Percentiles rank a stretch among this genome's conserved stretches.
phyloP scores from a whole-genome alignment of 1,140 invertebrate genomes.

The Sycophila sp. region DNA sequence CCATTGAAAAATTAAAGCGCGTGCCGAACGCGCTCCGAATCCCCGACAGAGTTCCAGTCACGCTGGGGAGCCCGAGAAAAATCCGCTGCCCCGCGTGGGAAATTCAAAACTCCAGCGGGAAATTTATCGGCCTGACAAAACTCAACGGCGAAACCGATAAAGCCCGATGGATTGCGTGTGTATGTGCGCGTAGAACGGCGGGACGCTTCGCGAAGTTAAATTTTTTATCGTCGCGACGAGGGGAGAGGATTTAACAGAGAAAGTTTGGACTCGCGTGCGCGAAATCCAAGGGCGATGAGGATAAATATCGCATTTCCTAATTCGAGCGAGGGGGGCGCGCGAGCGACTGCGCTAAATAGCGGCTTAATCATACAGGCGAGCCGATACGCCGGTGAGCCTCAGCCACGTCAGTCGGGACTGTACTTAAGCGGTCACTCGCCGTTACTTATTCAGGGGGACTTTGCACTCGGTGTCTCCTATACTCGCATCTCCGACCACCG shows the following conservation, averaged over 20 bases:
- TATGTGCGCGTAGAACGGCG: too few relatives aligned
- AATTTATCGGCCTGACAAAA: too few relatives aligned
- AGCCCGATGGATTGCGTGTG: too few relatives aligned
- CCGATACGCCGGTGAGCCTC: conserved; percentile 14
- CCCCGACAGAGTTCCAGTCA: too few relatives aligned
- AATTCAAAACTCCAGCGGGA: too few relatives aligned
- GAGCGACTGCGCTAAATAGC: conserved; percentile 22
- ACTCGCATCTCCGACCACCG: neutral
- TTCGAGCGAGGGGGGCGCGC: neutral
- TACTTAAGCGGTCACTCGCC: conserved; percentile 38
- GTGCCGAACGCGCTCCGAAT: too few relatives aligned
- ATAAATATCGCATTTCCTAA: conserved; percentile 30
- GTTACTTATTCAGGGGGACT: conserved; percentile 37
- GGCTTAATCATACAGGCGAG: conserved; percentile 30
- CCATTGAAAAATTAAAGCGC: neutral
- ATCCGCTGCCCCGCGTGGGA: too few relatives aligned
- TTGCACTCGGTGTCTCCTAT: conserved; percentile 10
- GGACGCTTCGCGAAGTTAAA: neutral
- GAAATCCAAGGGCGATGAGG: neutral
- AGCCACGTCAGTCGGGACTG: conserved; percentile 20
- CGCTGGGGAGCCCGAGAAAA: too few relatives aligned
- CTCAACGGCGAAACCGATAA: too few relatives aligned
- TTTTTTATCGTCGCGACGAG: too few relatives aligned
- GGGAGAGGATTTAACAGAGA: too few relatives aligned
- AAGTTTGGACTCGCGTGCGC: neutral